These are phyloP conservation scores for Nemotelus pantherinus DNA, from an alignment of 2,888 invertebrate species.

Conservation along the genomic window DNA sequence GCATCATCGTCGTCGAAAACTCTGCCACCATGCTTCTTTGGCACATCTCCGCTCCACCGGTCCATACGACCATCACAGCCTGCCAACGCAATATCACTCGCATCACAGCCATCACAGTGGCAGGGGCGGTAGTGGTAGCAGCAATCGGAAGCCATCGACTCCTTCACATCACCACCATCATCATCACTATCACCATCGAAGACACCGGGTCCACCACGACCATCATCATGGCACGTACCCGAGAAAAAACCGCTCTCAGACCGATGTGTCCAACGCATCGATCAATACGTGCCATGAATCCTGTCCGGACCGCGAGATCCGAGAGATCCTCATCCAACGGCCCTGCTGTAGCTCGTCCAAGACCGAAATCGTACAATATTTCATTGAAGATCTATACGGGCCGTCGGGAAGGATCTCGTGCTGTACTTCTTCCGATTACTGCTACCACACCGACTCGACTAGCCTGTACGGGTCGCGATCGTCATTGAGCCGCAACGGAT, in stretches of 20 bases:
- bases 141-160: neutral
- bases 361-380: conserved; percentile 63
- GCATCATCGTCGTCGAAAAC: conserved; percentile 24
- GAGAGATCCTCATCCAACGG: conserved; percentile 61
- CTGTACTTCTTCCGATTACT: conserved; percentile 64
- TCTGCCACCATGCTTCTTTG: conserved; percentile 35
- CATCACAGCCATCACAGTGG: conserved; percentile 54
- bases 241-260: conserved; percentile 62
- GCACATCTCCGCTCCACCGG: conserved; percentile 47
- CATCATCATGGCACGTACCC: conserved; percentile 55
- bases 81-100: conserved; percentile 52
- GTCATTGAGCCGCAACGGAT: conserved; percentile 64
- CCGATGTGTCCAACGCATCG: conserved; percentile 61
- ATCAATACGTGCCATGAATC: conserved; percentile 61
- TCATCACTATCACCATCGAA: conserved; percentile 48
- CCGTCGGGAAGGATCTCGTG: conserved; percentile 61
- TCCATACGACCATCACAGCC: conserved; percentile 50
- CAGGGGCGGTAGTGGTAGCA: conserved; percentile 53
- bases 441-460: conserved; percentile 64
- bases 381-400: conserved; percentile 63
- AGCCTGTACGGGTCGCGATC: conserved; percentile 63
- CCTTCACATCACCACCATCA: conserved; percentile 48
- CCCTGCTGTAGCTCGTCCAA: conserved; percentile 59
- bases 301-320: conserved; percentile 62
- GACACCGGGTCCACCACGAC: conserved; percentile 49